Conservation (phyloP, 2,113 vertebrate genomes). For the Poecilia latipinna region DNA sequence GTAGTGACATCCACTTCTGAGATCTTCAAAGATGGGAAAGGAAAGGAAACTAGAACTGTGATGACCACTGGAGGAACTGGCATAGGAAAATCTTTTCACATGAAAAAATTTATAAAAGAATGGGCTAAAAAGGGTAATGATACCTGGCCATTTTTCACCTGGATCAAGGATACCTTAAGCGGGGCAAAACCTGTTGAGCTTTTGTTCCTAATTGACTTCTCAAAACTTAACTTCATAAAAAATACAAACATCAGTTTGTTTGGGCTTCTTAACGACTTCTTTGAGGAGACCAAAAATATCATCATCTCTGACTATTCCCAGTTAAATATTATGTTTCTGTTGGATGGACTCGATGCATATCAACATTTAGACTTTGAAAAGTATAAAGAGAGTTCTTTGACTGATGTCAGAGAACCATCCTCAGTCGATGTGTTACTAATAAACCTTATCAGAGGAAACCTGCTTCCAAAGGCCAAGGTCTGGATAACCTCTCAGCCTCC, state of each 20-base stretch:
- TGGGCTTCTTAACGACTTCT: background rate
- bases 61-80: background rate
- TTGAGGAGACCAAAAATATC: background rate
- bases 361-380: background rate
- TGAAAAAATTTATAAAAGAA: background rate
- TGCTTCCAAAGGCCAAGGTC: too few species aligned
- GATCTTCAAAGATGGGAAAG: background rate
- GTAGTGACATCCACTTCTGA: background rate
- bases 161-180: rapidly evolving
- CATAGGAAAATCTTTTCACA: background rate
- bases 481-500: background rate
- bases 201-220: background rate
- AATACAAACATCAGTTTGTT: background rate
- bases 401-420: too few species aligned
- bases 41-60: background rate
- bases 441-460: too few species aligned
- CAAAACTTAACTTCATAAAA: background rate
- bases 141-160: rapidly evolving
- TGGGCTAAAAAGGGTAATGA: background rate
- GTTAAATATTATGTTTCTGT: background rate
- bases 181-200: background rate
- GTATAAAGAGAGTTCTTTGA: too few species aligned
- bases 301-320: background rate
- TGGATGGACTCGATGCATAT: background rate
- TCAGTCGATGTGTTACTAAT: too few species aligned